Evolutionary conservation across 2,113 vertebrate genomes (phyloP), one percentile per base, ranked within the genome.

Genomic region (Scatophagus argus): DNA sequence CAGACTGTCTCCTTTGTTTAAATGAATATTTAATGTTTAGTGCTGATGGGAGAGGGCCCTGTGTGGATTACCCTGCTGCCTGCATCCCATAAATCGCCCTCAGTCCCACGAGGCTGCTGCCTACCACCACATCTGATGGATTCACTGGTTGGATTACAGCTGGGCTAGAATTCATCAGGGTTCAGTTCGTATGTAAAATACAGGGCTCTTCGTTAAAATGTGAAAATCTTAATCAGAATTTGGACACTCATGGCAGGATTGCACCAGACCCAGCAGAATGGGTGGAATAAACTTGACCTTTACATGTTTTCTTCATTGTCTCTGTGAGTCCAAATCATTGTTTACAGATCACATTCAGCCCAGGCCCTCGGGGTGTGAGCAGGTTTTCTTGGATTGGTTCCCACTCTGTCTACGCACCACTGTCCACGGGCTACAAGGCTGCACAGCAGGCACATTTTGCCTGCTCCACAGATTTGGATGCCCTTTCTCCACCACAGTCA

Each of bases 401-500:
- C 78, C 16, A 1, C 55, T 64, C 62, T 67, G 70, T 84, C 69
- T 27, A n/a, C 84, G 70, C 77, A 63, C 43, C 43, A 29, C 56
- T 59, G 82, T 81, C 84, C 82, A 67, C 83, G 77, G 86, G 90
- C 85, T 74, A 73, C 71, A 62, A 31, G 51, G 79, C 89, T 79
- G 65, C 81, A 11, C 86, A 82, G 88, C 88, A 88, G 82, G 74
- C 80, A 70, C 88, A 89, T 84, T 84, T 83, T 75, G 85, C 83
- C 81, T 80, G 79, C 77, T 76, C 74, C 65, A 73, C 68, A 77
- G 32, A 82, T 78, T 60, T n/a, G 36, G 58, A 17, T 73, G 81
- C 49, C 64, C 79, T 84, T 49, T 51, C 68, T 58, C 41, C 10
- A 13, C 9, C 46, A 7, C 63, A 21, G 46, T 41, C 61, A 21